Percentiles rank a stretch among this genome's conserved stretches.
Evolutionary conservation across 23 tunicate species (phyloP).

Genomic region (Corella eumyota): DNA sequence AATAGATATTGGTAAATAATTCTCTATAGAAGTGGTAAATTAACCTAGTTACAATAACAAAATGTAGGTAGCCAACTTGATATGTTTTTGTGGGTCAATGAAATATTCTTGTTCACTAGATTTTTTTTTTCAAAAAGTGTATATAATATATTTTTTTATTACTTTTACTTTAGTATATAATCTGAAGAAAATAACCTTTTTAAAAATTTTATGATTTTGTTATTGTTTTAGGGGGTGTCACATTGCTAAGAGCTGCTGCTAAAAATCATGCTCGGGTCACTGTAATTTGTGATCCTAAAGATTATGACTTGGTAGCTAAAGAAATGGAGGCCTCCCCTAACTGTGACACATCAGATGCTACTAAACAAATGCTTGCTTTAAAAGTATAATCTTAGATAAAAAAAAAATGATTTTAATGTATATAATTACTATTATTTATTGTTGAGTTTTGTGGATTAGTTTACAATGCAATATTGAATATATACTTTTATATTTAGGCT

Average conservation of each 20-base stretch:
- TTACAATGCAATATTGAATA: no score
- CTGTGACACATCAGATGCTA: constrained; percentile 21
- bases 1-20: constrained; percentile 68
- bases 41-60: background rate
- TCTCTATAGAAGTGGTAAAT: background rate
- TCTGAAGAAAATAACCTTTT: no score
- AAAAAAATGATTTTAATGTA: background rate
- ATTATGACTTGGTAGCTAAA: constrained; percentile 65
- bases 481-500: no score
- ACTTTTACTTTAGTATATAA: no score
- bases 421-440: no score
- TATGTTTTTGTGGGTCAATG: no score
- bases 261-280: constrained; percentile 83
- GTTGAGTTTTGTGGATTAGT: no score
- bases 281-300: constrained; percentile 77
- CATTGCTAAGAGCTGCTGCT: constrained; percentile 83
- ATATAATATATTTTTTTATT: no score
- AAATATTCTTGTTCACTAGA: no score
- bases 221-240: constrained; percentile 97
- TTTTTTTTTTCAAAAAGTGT: no score
- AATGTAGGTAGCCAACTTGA: no score
- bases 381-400: constrained; percentile 19
- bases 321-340: constrained; percentile 46
- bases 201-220: no score
- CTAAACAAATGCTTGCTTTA: constrained; percentile 53